Percentiles rank a stretch among this genome's conserved stretches.
Evolutionary conservation across 2,888 invertebrate genomes (phyloP).

Genomic region (Mesoligia furuncula): DNA sequence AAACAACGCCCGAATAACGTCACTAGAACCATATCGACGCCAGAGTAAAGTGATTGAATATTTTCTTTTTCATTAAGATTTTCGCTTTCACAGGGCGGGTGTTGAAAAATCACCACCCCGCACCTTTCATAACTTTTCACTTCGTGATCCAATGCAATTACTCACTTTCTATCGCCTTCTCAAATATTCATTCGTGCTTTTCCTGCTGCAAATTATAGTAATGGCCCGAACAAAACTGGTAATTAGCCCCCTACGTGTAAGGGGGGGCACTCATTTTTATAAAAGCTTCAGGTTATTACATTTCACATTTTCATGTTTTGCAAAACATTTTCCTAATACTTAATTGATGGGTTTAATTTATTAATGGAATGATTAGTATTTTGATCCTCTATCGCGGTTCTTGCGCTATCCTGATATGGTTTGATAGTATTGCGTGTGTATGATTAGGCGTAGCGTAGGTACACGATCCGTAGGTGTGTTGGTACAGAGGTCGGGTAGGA

Average conservation of each 20-base stretch:
- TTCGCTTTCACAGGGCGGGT: constrained; percentile 81
- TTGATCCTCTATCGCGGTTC: constrained; percentile 19
- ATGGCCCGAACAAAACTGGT: constrained; percentile 87
- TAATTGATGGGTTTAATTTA: constrained; percentile 77
- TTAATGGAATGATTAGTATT: constrained; percentile 69
- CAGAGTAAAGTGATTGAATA: constrained; percentile 79
- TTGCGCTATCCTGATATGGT: constrained; percentile 25
- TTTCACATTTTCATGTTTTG: constrained; percentile 58
- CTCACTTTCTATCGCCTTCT: constrained; percentile 89
- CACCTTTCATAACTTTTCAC: constrained; percentile 91
- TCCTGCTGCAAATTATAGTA: constrained; percentile 89
- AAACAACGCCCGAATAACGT: constrained; percentile 4
- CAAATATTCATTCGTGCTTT: constrained; percentile 90
- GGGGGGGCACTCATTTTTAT: constrained; percentile 77
- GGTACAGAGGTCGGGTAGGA: constrained; percentile 77
- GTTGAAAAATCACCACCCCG: constrained; percentile 87
- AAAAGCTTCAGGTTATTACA: constrained; percentile 68
- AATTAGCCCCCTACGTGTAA: constrained; percentile 83
- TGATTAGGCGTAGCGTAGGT: constrained; percentile 60
- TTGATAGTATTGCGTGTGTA: constrained; percentile 59
- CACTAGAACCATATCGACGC: constrained; percentile 65
- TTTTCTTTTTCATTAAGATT: constrained; percentile 88
- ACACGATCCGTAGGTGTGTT: constrained; percentile 73
- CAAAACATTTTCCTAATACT: constrained; percentile 63
- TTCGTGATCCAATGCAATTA: constrained; percentile 90